These are phyloP conservation scores for Parasteatoda tepidariorum DNA, from an alignment of 1,140 invertebrate species.

Conservation along the genomic window DNA sequence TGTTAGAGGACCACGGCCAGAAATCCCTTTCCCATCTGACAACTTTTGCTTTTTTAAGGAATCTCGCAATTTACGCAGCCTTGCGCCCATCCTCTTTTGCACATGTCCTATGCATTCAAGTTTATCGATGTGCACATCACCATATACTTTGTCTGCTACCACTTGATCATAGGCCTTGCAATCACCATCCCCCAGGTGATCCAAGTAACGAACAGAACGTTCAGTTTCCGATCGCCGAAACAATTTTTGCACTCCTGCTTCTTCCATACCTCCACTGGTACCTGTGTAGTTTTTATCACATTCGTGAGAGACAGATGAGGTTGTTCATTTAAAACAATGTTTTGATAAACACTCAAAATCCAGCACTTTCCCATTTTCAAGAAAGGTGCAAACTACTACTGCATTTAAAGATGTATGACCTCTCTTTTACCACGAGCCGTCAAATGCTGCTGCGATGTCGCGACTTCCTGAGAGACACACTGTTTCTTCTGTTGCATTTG, in stretches of 20 bases:
- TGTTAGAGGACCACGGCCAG: constrained; percentile 8
- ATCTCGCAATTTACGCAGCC: not conserved
- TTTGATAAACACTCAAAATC: too few relatives aligned
- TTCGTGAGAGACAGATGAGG: too few relatives aligned
- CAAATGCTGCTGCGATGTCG: too few relatives aligned
- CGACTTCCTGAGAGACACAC: too few relatives aligned
- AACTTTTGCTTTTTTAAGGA: not conserved
- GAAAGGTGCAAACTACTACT: too few relatives aligned
- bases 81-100: constrained; percentile 14
- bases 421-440: too few relatives aligned
- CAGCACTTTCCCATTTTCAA: too few relatives aligned
- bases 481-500: too few relatives aligned
- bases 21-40: constrained; percentile 1
- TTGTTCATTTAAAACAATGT: too few relatives aligned
- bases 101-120: constrained; percentile 35
- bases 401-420: too few relatives aligned
- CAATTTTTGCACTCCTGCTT: not conserved
- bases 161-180: too few relatives aligned
- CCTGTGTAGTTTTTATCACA: not conserved
- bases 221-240: not conserved
- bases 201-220: not conserved
- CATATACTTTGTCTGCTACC: too few relatives aligned
- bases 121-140: constrained; percentile 38
- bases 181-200: constrained; percentile 60
- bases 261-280: not conserved